These are phyloP conservation scores for Rambutsinella grinnellia DNA, from an alignment of 2,888 invertebrate genomes.

Conservation along the genomic window DNA sequence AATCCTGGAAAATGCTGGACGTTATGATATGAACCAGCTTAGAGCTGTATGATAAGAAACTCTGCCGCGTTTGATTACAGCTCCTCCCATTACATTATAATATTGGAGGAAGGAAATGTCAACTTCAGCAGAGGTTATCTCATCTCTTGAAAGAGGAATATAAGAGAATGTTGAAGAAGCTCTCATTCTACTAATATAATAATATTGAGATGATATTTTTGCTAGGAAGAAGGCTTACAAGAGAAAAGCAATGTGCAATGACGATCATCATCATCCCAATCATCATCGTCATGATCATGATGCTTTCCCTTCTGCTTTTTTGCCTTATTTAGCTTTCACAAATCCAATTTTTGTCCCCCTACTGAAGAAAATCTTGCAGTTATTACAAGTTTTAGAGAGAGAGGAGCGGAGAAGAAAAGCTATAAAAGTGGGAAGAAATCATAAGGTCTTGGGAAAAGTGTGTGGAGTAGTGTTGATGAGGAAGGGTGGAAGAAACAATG, in stretches of 20 bases:
- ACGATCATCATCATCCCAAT: slow-evolving; percentile 13
- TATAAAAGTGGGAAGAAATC: slow-evolving; percentile 36
- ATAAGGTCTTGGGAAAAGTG: slow-evolving; percentile 28
- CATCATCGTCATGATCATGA: slow-evolving; percentile 9
- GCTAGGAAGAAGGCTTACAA: neutral
- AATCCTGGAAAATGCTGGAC: neutral
- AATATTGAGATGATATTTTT: slow-evolving; percentile 27
- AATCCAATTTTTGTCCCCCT: slow-evolving; percentile 50
- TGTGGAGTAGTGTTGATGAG: slow-evolving; percentile 4
- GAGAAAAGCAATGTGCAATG: slow-evolving; percentile 13
- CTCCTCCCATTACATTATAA: slow-evolving; percentile 36
- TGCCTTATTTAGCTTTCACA: slow-evolving; percentile 45
- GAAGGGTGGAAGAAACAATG: neutral
- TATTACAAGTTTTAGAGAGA: no score
- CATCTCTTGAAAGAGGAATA: neutral
- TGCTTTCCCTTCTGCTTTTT: slow-evolving; percentile 21
- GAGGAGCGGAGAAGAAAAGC: slow-evolving; percentile 20
- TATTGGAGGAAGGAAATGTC: slow-evolving; percentile 38
- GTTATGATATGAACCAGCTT: neutral
- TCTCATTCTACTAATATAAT: slow-evolving; percentile 27
- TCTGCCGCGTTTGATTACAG: slow-evolving; percentile 27
- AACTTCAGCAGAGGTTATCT: slow-evolving; percentile 24
- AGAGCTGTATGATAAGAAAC: neutral
- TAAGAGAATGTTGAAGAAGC: no score
- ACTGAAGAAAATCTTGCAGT: no score